These are phyloP conservation scores for Sebastes nivosus DNA, from an alignment of 2,797 vertebrate genomes.

Conservation along the genomic window DNA sequence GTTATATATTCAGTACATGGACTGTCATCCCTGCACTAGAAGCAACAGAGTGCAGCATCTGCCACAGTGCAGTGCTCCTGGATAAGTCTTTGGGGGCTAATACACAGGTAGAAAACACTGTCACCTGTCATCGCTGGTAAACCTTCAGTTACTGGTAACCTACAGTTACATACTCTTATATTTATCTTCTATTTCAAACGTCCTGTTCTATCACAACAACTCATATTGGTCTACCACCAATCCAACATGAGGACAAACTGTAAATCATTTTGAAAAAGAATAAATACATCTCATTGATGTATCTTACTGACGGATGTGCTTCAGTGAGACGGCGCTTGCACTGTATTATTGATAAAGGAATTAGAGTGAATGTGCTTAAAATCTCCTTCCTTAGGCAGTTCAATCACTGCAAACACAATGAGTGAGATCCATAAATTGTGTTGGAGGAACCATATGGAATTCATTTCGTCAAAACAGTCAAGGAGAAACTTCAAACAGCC, in stretches of 20 bases:
- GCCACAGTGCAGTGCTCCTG: background rate
- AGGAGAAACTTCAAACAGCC: slow-evolving; percentile 73
- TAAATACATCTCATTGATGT: background rate
- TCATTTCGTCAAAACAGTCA: slow-evolving; percentile 63
- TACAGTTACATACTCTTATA: background rate
- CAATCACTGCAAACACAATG: slow-evolving; percentile 57
- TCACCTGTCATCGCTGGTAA: background rate
- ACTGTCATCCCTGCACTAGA: background rate
- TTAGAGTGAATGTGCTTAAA: slow-evolving; percentile 37
- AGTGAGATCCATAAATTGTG: slow-evolving; percentile 48
- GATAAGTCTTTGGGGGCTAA: background rate
- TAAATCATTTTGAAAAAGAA: slow-evolving; percentile 10
- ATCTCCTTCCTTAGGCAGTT: slow-evolving; percentile 41
- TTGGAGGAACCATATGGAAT: slow-evolving; percentile 50
- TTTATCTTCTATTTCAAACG: background rate
- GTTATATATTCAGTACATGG: slow-evolving; percentile 21
- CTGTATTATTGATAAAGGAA: slow-evolving; percentile 45
- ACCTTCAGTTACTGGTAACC: background rate
- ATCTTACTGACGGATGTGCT: background rate
- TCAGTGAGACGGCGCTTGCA: slow-evolving; percentile 26
- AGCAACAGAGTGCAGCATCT: slow-evolving; percentile 13
- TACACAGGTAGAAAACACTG: slow-evolving; percentile 9
- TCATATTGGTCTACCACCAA: background rate
- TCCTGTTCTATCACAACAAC: background rate
- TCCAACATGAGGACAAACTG: background rate